phyloP scores from a whole-genome alignment of 2,113 vertebrate species.

The Ornithorhynchus anatinus region DNA sequence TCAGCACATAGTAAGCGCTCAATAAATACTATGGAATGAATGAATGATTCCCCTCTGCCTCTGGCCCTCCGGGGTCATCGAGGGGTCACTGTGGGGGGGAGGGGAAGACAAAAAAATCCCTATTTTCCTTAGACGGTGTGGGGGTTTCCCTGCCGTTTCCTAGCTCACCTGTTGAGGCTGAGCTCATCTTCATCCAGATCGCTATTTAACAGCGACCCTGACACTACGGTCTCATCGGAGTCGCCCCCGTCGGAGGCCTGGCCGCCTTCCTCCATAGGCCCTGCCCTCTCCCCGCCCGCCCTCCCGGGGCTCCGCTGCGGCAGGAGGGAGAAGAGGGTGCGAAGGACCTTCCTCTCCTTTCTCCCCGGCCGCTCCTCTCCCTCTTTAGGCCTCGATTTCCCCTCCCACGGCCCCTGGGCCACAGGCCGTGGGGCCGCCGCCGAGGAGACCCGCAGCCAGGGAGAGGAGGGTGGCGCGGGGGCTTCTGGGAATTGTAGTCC shows the following conservation, averaged over 20 bases:
- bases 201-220: slow-evolving; percentile 54
- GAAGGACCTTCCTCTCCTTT: background rate
- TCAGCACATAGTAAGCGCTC: too few relatives aligned
- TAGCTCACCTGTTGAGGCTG: slow-evolving; percentile 43
- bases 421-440: background rate
- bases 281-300: fast-evolving
- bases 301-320: fast-evolving
- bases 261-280: background rate
- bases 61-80: too few relatives aligned
- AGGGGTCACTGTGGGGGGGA: too few relatives aligned
- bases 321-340: too few relatives aligned
- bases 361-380: background rate
- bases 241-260: background rate
- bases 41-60: too few relatives aligned
- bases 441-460: too few relatives aligned
- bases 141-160: too few relatives aligned
- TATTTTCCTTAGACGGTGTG: too few relatives aligned
- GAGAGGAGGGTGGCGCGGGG: fast-evolving
- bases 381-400: too few relatives aligned
- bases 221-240: slow-evolving; percentile 65
- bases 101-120: too few relatives aligned
- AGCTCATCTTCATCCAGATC: slow-evolving; percentile 62
- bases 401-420: too few relatives aligned
- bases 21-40: too few relatives aligned
- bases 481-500: background rate